Evolutionary conservation across 2,888 invertebrate genomes (phyloP), one percentile per base, ranked within the genome.

Genomic region (Drosophila prostipennis): DNA sequence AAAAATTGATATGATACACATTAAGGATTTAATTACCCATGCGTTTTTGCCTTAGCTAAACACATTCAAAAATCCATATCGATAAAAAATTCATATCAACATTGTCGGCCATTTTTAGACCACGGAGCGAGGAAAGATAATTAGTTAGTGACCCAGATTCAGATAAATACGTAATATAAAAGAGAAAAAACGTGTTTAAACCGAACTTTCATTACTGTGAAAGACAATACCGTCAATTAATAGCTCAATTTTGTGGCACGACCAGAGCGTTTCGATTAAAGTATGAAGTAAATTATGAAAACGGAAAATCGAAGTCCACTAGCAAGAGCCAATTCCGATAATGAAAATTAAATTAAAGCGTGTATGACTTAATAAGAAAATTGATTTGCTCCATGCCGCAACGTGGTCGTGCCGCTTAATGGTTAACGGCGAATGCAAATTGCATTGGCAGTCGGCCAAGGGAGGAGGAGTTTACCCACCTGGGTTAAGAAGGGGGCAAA

Each of bases 291-390:
- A 57, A 36, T 60, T 57, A 40, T 39, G 5, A 49, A 57, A 75
- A 79, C 75, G 73, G 70, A 46, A 60, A 72, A 42, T 13, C 54
- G 45, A 56, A 69, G 77, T 45, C 39, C 70, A 37, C 39, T n/a
- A 14, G 23, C 46, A 19, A 34, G 43, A 11, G 32, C 34, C 51
- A 52, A 14, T 46, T 63, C 14, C 48, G 43, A 48, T 49, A 63
- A 72, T 73, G 68, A 42, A 68, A 74, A 75, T 59, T 75, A 56
- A 60, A 69, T 73, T 70, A 77, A 83, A 68, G 58, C 71, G 64
- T 74, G 78, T 83, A 83, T 77, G 76, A 54, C 54, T 88, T 74
- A 88, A 80, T 83, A 80, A 76, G 80, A 87, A 88, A 82, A 82
- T 87, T 84, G 76, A 87, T 74, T 89, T 78, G 72, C 71, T 56